These are phyloP conservation scores for Cirrhinus mrigala DNA, from an alignment of 2,797 vertebrate genomes.

Conservation along the genomic window DNA sequence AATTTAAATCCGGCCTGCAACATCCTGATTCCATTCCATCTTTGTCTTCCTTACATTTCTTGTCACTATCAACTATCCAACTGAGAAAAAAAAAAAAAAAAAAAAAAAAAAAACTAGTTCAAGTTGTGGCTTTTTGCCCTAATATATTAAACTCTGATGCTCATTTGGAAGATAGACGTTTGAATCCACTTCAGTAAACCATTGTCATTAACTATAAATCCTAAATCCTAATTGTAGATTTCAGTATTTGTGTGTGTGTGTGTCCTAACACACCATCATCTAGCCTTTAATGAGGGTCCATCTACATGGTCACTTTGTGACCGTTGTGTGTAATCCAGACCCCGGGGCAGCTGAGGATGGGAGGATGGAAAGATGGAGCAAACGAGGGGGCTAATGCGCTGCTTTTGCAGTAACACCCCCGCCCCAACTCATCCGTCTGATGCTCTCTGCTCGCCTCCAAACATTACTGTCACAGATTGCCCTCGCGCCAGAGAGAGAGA, in stretches of 20 bases:
- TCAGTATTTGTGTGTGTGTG: slow-evolving; percentile 4
- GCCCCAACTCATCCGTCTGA: slow-evolving; percentile 77
- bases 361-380: slow-evolving; percentile 16
- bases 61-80: not conserved
- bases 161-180: not conserved
- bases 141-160: not conserved
- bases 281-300: slow-evolving; percentile 41
- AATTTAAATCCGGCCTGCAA: no score
- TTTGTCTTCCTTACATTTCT: not conserved
- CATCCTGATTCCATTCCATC: not conserved
- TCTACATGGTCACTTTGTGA: slow-evolving; percentile 38
- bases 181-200: not conserved
- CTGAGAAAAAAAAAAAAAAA: not conserved
- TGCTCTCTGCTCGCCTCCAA: slow-evolving; percentile 76
- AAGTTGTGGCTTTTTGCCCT: not conserved
- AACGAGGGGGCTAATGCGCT: slow-evolving; percentile 67
- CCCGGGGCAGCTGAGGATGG: slow-evolving; percentile 23
- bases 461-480: slow-evolving; percentile 60
- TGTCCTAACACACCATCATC: slow-evolving; percentile 11
- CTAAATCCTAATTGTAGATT: not conserved
- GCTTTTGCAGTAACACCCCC: slow-evolving; percentile 74
- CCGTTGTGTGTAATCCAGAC: slow-evolving; percentile 38
- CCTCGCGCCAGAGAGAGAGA: slow-evolving; percentile 42
- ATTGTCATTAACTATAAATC: not conserved
- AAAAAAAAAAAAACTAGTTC: not conserved